Evolutionary conservation across 2,888 invertebrate genomes (phyloP), one percentile per base, ranked within the genome.

Genomic region (Caenorhabditis sp.): DNA sequence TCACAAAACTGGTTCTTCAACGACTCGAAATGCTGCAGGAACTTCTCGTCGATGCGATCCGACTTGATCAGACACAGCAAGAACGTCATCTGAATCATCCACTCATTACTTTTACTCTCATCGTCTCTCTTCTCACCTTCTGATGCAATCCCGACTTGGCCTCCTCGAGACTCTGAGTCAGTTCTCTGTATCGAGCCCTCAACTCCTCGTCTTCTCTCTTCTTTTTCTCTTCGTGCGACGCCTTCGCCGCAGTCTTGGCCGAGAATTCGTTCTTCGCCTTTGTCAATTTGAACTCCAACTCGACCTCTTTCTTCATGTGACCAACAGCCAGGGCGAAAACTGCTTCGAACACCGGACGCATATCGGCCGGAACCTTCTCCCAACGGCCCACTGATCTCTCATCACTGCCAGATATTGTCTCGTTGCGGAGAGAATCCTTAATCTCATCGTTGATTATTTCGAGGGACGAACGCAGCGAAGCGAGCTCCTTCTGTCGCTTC

Each of bases 341-440:
- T 0, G 37, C 50, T 17, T 76, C 75, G 27, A 76, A 30, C 11
- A 63, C 17, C 5, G 65, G 71, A 5, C 76, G 63, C 32, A 61
- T 43, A 13, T 76, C 76, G 5, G 27, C 43, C 11, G 70, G 65
- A 37, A 76, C 41, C 32, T 76, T 76, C n/a, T 68, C 75, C 68
- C 68, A 75, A 20, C 52, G 55, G 3, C 24, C n/a, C 8, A 17
- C n/a, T 1, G 61, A 32, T 20, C 62, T 50, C 15, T 65, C 62
- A 1, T 63, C 61, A 32, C 26, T 63, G 30, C 37, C 59, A 1
- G 65, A 59, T 1, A 76, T 59, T 0, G 76, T 76, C 22, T 61
- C 66, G 39, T 71, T 76, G 17, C 66, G 53, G 9, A 76, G 53
- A 20, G 66, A 66, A 59, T 76, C 76, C 48, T 76, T 62, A 46